Conservation (phyloP, 2,888 invertebrate genomes). For the Brenthis hecate region DNA sequence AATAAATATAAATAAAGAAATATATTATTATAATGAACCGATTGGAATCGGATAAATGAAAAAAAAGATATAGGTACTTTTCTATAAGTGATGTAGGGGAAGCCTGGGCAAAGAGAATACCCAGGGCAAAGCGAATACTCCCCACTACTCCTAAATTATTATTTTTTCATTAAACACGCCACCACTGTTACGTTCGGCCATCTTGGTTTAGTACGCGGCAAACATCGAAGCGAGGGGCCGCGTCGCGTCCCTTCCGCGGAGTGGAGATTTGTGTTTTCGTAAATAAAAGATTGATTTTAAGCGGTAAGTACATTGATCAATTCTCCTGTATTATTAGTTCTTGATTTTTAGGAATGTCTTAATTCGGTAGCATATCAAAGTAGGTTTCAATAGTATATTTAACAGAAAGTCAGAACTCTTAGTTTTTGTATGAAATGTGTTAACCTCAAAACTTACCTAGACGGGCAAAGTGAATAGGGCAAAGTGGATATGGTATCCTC, state of each 20-base stretch:
- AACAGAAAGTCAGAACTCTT: slow-evolving; percentile 29
- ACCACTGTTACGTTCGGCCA: slow-evolving; percentile 31
- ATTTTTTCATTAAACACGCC: slow-evolving; percentile 25
- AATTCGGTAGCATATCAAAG: slow-evolving; percentile 29
- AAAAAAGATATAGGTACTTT: too few species aligned
- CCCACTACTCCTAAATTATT: slow-evolving; percentile 31
- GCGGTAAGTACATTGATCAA: slow-evolving; percentile 26
- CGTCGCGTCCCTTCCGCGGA: slow-evolving; percentile 31
- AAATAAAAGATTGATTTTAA: slow-evolving; percentile 37
- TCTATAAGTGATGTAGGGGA: background rate
- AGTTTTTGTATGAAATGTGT: slow-evolving; percentile 19
- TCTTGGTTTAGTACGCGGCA: slow-evolving; percentile 34
- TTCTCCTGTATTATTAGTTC: slow-evolving; percentile 24
- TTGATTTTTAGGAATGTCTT: slow-evolving; percentile 26
- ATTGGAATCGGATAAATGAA: too few species aligned
- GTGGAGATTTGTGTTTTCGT: slow-evolving; percentile 32
- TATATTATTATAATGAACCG: too few species aligned
- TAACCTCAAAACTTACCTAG: slow-evolving; percentile 23
- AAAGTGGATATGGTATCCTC: slow-evolving; percentile 38
- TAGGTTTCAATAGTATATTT: slow-evolving; percentile 25
- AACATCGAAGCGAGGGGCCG: slow-evolving; percentile 27
- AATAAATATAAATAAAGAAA: too few species aligned
- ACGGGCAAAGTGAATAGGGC: slow-evolving; percentile 33
- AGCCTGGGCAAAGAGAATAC: slow-evolving; percentile 33
- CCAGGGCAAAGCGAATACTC: slow-evolving; percentile 34